phyloP scores from a whole-genome alignment of 2,888 invertebrate genomes.

The Onchidella celtica region DNA sequence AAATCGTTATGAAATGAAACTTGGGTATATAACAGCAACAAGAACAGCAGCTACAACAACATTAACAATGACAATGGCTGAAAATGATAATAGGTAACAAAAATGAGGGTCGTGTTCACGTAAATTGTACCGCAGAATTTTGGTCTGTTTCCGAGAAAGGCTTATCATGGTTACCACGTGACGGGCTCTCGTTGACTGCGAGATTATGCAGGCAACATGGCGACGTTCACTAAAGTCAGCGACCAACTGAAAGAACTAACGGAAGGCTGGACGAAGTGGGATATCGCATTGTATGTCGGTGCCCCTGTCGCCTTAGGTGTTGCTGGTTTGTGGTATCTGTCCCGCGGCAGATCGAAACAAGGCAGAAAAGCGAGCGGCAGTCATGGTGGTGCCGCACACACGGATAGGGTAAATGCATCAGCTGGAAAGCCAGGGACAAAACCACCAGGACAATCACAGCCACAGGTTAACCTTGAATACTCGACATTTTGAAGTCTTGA shows the following conservation, averaged over 20 bases:
- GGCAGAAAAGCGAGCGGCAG: neutral
- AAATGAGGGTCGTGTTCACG: too few relatives aligned
- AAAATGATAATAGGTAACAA: too few relatives aligned
- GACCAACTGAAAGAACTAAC: slow-evolving; percentile 55
- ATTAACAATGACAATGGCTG: too few relatives aligned
- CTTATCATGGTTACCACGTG: slow-evolving; percentile 30
- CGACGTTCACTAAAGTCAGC: slow-evolving; percentile 42
- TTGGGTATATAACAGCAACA: too few relatives aligned
- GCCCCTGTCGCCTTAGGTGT: slow-evolving; percentile 91
- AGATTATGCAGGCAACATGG: slow-evolving; percentile 50
- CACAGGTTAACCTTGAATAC: slow-evolving; percentile 31
- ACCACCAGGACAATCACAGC: neutral
- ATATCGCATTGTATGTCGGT: slow-evolving; percentile 90
- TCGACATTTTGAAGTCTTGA: too few relatives aligned
- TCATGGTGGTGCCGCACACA: neutral
- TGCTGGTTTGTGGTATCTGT: slow-evolving; percentile 88
- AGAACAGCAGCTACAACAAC: too few relatives aligned
- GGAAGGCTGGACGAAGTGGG: slow-evolving; percentile 85
- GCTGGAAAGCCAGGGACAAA: too few relatives aligned
- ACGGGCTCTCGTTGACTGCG: slow-evolving; percentile 39
- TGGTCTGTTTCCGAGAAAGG: too few relatives aligned
- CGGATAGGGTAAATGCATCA: neutral
- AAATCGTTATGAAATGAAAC: too few relatives aligned
- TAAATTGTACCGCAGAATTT: too few relatives aligned
- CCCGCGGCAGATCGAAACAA: slow-evolving; percentile 39